Evolutionary conservation across 2,113 vertebrate genomes (phyloP).

Genomic region (Conger conger): DNA sequence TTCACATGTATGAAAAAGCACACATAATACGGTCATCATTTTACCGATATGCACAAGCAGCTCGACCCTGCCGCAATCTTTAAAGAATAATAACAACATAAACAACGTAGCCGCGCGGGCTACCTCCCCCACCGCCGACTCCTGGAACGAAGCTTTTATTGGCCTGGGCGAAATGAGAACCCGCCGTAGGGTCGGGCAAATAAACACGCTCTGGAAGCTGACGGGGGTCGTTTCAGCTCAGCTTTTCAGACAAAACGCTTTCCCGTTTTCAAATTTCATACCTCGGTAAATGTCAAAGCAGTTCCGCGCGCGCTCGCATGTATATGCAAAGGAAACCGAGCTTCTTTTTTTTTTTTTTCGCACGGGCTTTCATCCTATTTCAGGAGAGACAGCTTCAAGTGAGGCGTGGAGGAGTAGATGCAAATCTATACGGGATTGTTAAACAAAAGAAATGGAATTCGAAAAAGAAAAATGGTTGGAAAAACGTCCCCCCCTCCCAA

Average conservation of each 20-base stretch:
- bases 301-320: background rate
- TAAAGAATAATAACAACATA: background rate
- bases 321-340: background rate
- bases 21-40: background rate
- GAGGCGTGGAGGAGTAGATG: background rate
- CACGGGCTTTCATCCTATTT: background rate
- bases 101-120: no score
- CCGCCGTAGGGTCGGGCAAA: background rate
- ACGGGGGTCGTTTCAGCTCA: background rate
- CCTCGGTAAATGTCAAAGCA: background rate
- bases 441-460: background rate
- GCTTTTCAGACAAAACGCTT: background rate
- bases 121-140: no score
- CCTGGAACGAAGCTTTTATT: background rate
- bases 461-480: background rate
- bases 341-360: background rate
- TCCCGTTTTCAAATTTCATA: background rate
- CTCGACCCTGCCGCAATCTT: background rate
- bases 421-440: background rate
- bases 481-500: background rate
- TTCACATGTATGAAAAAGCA: background rate
- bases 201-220: background rate
- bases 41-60: background rate
- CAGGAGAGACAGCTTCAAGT: background rate
- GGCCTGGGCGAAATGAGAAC: background rate